Conservation (phyloP, 2,888 invertebrate genomes). For the Idaea dimidiata region DNA sequence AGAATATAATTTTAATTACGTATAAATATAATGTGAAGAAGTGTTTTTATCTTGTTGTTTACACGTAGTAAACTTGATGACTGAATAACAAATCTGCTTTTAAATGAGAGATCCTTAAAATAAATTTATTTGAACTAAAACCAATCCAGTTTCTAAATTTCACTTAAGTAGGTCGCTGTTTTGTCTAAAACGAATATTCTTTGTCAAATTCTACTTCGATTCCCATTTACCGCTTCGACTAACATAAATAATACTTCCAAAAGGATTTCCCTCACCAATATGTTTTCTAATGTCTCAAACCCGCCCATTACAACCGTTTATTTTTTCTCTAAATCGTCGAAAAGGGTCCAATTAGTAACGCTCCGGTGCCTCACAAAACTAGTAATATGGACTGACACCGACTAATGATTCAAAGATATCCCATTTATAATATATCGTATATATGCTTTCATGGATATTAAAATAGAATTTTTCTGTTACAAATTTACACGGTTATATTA, state of each 20-base stretch:
- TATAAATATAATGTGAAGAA: too few relatives aligned
- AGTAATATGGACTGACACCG: constrained; percentile 22
- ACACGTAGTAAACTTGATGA: too few relatives aligned
- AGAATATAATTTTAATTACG: too few relatives aligned
- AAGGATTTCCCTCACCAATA: not conserved
- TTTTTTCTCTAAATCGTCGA: constrained; percentile 59
- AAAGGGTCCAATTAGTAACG: constrained; percentile 73
- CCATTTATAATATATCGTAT: not conserved
- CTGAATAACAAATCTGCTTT: too few relatives aligned
- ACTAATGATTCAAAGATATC: constrained; percentile 31
- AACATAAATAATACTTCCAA: not conserved
- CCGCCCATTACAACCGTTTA: constrained; percentile 42
- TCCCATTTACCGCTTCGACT: not conserved
- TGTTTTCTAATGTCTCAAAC: not conserved
- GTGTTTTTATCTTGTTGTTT: too few relatives aligned
- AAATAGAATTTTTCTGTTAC: not conserved
- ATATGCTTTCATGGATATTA: not conserved
- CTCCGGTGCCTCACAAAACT: constrained; percentile 44
- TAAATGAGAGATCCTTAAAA: too few relatives aligned
- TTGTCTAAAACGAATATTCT: not conserved
- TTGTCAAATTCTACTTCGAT: not conserved
- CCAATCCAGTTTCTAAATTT: too few relatives aligned
- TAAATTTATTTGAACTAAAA: too few relatives aligned
- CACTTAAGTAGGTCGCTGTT: not conserved
- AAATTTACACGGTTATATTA: not conserved